Percentiles rank a stretch among this genome's conserved stretches.
These are phyloP conservation scores for Acrocephalus kingi DNA, from an alignment of 2,113 vertebrate genomes.

Conservation along the genomic window DNA sequence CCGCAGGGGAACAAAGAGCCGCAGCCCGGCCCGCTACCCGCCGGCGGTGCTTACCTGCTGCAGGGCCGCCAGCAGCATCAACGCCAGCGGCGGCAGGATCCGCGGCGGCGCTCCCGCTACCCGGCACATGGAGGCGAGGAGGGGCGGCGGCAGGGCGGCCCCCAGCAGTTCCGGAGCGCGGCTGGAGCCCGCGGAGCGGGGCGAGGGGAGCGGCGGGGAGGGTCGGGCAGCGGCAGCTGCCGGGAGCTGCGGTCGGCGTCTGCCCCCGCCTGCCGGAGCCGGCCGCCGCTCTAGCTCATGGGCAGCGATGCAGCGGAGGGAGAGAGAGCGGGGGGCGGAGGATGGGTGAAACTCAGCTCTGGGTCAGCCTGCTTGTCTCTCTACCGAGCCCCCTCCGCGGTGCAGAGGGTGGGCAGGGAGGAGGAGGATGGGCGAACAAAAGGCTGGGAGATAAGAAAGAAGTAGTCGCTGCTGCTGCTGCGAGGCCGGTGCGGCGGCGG, in stretches of 20 bases:
- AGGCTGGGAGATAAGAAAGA: conserved; percentile 49
- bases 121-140: conserved; percentile 79
- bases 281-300: conserved; percentile 41
- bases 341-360: conserved; percentile 46
- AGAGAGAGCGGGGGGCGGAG: background rate
- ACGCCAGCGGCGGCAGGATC: conserved; percentile 76
- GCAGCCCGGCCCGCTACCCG: conserved; percentile 41
- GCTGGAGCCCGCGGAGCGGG: conserved; percentile 10
- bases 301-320: conserved; percentile 31
- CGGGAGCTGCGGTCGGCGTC: background rate
- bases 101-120: conserved; percentile 72
- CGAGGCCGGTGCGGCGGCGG: conserved; percentile 12
- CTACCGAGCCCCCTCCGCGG: background rate
- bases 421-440: conserved; percentile 54
- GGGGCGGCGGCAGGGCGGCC: conserved; percentile 66
- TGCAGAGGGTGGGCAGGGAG: conserved; percentile 27
- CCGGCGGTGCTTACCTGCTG: conserved; percentile 72
- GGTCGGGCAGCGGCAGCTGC: background rate
- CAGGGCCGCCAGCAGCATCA: conserved; percentile 72
- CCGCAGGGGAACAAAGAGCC: conserved; percentile 77
- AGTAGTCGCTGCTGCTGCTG: conserved; percentile 20
- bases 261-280: conserved; percentile 29
- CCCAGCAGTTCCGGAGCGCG: conserved; percentile 40
- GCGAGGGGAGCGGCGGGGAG: background rate
- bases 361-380: conserved; percentile 23